Evolutionary conservation across 2,888 invertebrate genomes (phyloP), one percentile per base, ranked within the genome.

Genomic region (Hipparchia semele): DNA sequence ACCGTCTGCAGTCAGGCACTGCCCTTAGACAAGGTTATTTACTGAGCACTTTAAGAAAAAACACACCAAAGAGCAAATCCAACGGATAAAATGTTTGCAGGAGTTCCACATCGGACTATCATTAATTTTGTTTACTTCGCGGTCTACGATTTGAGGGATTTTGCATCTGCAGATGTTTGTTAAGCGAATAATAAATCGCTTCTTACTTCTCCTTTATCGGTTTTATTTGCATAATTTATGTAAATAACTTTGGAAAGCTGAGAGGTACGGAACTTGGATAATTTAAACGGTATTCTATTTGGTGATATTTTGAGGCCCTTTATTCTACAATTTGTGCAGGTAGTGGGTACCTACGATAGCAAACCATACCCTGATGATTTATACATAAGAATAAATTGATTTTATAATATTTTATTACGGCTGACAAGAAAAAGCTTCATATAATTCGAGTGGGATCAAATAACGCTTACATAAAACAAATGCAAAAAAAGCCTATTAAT

Each of bases 51-150:
- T 82, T 80, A 78, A 79, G 79, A 84, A 87, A 88, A 89, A 89
- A 88, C 85, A 87, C 83, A 82, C 87, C 86, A 87, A 88, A 87
- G 87, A 86, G 84, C 82, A 87, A 86, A 84, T 83, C 84, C 81
- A 79, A 83, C 80, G 81, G 84, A 87, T 87, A 88, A 80, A 87
- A 89, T 87, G 84, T 86, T 85, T 83, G 82, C 82, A 53, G 79
- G 82, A 85, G 85, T 84, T 85, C 84, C 80, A 85, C 84, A 87
- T 89, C 84, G 86, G 86, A 83, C 85, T 84, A 87, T 88, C 89
- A 89, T 90, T 90, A 90, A 90, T 90, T 87, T 86, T 79, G 79
- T 83, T 83, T 84, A 82, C 79, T 79, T 77, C 74, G 71, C 69
- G 73, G 72, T 73, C 73, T 66, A 71, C 76, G 77, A 74, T 74